A percentile compares a stretch with the other conserved stretches of the same genome.
These are phyloP conservation scores for Boleophthalmus pectinirostris DNA, from an alignment of 2,113 vertebrate genomes.

Conservation along the genomic window DNA sequence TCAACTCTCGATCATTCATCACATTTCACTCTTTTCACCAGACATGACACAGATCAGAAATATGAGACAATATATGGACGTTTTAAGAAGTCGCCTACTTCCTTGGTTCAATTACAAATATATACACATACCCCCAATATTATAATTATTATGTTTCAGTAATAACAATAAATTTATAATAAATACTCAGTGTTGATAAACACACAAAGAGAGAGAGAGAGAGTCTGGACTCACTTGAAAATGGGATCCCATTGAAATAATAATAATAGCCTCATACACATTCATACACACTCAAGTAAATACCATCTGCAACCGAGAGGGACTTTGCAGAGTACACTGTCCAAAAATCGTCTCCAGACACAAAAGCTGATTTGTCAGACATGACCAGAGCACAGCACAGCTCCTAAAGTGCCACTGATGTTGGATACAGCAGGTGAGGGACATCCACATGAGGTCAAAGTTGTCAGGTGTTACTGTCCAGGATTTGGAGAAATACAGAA, in stretches of 20 bases:
- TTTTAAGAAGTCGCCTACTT: constrained; percentile 42
- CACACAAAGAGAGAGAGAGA: constrained; percentile 70
- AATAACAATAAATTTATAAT: constrained; percentile 81
- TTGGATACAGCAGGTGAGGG: constrained; percentile 35
- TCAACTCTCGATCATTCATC: constrained; percentile 57
- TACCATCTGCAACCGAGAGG: constrained; percentile 48
- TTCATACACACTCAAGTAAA: constrained; percentile 50
- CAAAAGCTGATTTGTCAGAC: constrained; percentile 48
- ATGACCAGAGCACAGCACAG: constrained; percentile 20
- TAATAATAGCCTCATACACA: constrained; percentile 37
- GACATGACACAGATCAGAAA: constrained; percentile 56
- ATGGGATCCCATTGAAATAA: constrained; percentile 70
- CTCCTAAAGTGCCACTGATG: constrained; percentile 43
- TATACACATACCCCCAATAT: constrained; percentile 65
- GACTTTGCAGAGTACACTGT: constrained; percentile 26
- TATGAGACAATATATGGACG: constrained; percentile 47
- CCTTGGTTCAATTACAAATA: constrained; percentile 66
- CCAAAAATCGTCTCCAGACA: constrained; percentile 37
- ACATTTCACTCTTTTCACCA: constrained; percentile 55
- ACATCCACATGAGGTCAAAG: constrained; percentile 22
- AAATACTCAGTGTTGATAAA: constrained; percentile 80
- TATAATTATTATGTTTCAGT: constrained; percentile 57
- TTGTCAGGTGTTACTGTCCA: constrained; percentile 23
- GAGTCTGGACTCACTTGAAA: constrained; percentile 61
- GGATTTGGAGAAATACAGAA: background rate